Conservation (phyloP, 2,113 vertebrate genomes). For the Paralichthys olivaceus region DNA sequence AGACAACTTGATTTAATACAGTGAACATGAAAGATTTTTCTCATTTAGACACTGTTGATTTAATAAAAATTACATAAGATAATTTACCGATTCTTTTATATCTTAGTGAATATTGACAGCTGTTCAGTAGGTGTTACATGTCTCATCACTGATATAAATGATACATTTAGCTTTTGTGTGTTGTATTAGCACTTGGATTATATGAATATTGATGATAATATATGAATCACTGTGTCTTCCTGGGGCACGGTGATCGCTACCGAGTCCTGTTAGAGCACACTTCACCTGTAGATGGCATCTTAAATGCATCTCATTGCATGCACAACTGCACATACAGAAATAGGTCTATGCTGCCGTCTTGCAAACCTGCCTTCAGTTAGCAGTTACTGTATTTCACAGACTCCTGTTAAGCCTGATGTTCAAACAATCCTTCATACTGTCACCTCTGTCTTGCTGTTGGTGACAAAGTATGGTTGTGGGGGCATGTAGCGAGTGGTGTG, state of each 20-base stretch:
- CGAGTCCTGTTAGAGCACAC: constrained; percentile 6
- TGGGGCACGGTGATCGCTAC: constrained; percentile 12
- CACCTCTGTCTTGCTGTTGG: constrained; percentile 99
- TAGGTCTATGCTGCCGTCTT: constrained; percentile 14
- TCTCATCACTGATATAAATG: constrained; percentile 32
- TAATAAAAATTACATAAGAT: constrained; percentile 30
- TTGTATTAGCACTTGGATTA: constrained; percentile 47
- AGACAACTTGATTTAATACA: constrained; percentile 16
- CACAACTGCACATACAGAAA: constrained; percentile 32
- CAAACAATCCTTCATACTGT: constrained; percentile 86
- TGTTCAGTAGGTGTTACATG: constrained; percentile 26
- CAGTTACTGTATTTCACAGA: constrained; percentile 6
- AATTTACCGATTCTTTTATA: constrained; percentile 23
- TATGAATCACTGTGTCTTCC: constrained; percentile 28
- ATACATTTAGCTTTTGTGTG: constrained; percentile 23
- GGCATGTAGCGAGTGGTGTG: constrained; percentile 88
- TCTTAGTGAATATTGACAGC: constrained; percentile 28
- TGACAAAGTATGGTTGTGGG: constrained; percentile 96
- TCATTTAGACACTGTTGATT: constrained; percentile 9
- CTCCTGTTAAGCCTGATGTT: not conserved
- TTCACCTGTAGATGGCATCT: constrained; percentile 10
- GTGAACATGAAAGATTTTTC: not conserved
- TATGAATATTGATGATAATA: constrained; percentile 41
- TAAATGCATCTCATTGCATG: constrained; percentile 35
- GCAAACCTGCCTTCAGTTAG: constrained; percentile 18